Percentiles rank a stretch among this genome's conserved stretches.
These are phyloP conservation scores for Sinonovacula constricta DNA, from an alignment of 1,140 invertebrate species.

Conservation along the genomic window DNA sequence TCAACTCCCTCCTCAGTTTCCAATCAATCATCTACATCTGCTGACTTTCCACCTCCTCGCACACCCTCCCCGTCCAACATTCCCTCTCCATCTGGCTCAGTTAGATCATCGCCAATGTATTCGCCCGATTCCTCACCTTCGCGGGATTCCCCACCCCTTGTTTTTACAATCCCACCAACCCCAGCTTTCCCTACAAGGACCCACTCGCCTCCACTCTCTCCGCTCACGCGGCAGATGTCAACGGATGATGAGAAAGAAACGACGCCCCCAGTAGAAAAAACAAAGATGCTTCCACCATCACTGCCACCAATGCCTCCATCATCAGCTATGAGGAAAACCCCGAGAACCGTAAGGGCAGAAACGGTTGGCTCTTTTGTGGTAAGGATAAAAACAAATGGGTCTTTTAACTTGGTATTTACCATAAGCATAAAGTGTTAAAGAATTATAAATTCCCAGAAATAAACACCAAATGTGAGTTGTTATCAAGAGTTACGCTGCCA, in stretches of 20 bases:
- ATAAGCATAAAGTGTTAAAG: too few relatives aligned
- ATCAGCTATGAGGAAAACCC: constrained; percentile 43
- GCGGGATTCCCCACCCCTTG: constrained; percentile 39
- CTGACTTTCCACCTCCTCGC: constrained; percentile 62
- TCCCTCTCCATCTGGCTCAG: constrained; percentile 12
- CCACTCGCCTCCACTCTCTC: constrained; percentile 48
- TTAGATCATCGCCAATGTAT: constrained; percentile 37
- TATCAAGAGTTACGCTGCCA: too few relatives aligned
- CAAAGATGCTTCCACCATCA: constrained; percentile 60
- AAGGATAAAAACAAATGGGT: too few relatives aligned
- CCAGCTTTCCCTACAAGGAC: constrained; percentile 32
- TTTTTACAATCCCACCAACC: constrained; percentile 40
- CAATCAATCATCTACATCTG: constrained; percentile 1
- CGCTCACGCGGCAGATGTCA: constrained; percentile 19
- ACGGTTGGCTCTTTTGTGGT: constrained; percentile 77
- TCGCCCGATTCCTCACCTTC: constrained; percentile 35
- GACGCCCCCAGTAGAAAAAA: constrained; percentile 12
- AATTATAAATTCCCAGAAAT: too few relatives aligned
- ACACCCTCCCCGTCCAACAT: constrained; percentile 62
- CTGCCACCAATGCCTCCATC: constrained; percentile 60
- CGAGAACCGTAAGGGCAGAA: constrained; percentile 78
- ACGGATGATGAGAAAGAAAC: constrained; percentile 41
- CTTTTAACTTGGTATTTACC: too few relatives aligned
- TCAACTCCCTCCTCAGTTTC: constrained; percentile 27
- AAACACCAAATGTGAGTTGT: too few relatives aligned